These are phyloP conservation scores for Drosophila nasuta DNA, from an alignment of 1,140 invertebrate genomes.

Conservation along the genomic window DNA sequence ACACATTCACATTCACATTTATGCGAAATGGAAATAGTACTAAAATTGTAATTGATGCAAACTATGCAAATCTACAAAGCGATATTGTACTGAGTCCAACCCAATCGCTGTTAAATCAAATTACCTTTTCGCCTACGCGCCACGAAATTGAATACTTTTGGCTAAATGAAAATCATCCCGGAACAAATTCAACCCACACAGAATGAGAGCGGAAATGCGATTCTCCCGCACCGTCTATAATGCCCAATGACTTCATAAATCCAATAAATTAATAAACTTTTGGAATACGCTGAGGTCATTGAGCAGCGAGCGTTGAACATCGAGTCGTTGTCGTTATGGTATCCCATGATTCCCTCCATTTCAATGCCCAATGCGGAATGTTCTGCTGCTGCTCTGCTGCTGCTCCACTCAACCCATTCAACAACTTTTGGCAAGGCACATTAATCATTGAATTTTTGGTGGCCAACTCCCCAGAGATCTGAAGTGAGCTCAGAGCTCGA, in stretches of 20 bases:
- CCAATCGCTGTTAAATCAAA: constrained; percentile 75
- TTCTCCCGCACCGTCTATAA: constrained; percentile 35
- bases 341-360: constrained; percentile 8
- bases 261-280: constrained; percentile 83
- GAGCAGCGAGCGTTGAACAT: constrained; percentile 40
- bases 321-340: constrained; percentile 37
- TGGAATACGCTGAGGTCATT: constrained; percentile 82
- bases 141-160: constrained; percentile 73
- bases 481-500: constrained; percentile 20
- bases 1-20: neutral
- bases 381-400: constrained; percentile 4
- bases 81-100: constrained; percentile 16
- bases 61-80: constrained; percentile 29
- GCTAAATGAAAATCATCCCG: constrained; percentile 56
- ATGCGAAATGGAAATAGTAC: constrained; percentile 12
- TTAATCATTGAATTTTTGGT: constrained; percentile 83
- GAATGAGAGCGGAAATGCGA: too few species aligned
- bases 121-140: constrained; percentile 56
- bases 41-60: constrained; percentile 42
- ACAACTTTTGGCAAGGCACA: constrained; percentile 69
- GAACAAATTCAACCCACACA: constrained; percentile 56
- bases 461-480: constrained; percentile 72
- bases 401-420: constrained; percentile 65
- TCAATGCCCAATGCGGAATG: constrained; percentile 6
- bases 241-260: constrained; percentile 80